phyloP scores from a whole-genome alignment of 2,797 vertebrate genomes.

The Anisognathus igniventris region DNA sequence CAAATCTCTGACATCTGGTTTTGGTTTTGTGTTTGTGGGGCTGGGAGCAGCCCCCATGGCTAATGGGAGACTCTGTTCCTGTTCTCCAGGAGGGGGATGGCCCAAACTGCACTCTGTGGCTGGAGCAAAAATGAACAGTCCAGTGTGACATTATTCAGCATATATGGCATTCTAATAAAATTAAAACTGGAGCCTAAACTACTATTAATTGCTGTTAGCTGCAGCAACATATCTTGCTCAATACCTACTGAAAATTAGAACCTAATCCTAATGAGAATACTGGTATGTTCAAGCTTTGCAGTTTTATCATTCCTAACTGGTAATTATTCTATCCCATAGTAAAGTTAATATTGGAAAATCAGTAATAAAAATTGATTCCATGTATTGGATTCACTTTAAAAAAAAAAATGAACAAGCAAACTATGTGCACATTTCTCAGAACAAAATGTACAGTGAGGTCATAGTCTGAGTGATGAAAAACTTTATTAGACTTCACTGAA shows the following conservation, averaged over 20 bases:
- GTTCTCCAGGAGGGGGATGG: background rate
- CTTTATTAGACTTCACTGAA: background rate
- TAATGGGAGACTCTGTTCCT: background rate
- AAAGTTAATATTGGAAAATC: background rate
- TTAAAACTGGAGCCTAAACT: background rate
- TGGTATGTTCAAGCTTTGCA: background rate
- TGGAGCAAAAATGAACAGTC: background rate
- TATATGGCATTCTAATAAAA: background rate
- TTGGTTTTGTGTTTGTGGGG: background rate
- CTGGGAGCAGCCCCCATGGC: background rate
- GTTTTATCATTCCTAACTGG: background rate
- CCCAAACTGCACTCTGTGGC: background rate
- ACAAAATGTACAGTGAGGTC: background rate
- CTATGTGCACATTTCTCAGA: background rate
- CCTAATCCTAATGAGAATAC: background rate
- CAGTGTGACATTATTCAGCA: background rate
- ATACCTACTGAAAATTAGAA: background rate
- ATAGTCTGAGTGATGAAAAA: background rate
- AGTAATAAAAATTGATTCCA: background rate
- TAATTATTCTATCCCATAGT: background rate
- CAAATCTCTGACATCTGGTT: constrained; percentile 15
- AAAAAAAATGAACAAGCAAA: background rate
- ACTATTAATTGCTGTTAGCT: background rate
- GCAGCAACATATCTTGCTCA: background rate
- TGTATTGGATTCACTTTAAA: background rate